Conservation (phyloP, 1,140 invertebrate species). For the Heliconius hermathena region DNA sequence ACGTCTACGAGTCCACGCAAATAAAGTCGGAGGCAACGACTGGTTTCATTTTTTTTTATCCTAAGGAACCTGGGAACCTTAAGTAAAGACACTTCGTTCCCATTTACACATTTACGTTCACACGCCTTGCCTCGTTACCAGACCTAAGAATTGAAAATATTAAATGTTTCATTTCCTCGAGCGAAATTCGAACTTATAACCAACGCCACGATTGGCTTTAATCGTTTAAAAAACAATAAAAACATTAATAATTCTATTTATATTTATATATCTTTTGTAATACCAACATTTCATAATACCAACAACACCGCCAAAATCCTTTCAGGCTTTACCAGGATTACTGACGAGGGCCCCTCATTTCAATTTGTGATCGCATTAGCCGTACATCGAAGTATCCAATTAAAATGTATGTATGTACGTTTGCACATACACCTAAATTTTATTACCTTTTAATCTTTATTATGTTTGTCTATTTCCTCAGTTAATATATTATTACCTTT, state of each 20-base stretch:
- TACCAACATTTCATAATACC: neutral
- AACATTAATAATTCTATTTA: neutral
- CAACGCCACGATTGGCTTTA: no score
- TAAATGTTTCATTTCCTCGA: no score
- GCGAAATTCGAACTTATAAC: no score
- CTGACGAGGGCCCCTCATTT: neutral
- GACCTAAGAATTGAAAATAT: no score
- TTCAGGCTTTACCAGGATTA: neutral
- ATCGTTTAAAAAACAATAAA: no score
- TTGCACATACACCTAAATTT: neutral
- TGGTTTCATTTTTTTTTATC: no score
- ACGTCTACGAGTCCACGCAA: no score
- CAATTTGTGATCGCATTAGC: constrained; percentile 4
- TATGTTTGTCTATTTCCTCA: neutral
- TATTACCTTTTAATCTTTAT: neutral
- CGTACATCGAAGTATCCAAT: constrained; percentile 4
- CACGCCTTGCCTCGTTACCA: no score
- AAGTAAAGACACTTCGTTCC: no score
- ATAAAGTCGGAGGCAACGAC: no score
- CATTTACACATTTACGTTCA: no score
- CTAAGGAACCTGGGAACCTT: no score
- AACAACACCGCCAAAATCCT: neutral
- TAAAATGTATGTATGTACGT: neutral
- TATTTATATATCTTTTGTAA: neutral
- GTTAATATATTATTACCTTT: neutral